A percentile compares a stretch with the other conserved stretches of the same genome.
These are phyloP conservation scores for Drosophila quinaria DNA, from an alignment of 2,888 invertebrate genomes.

Conservation along the genomic window DNA sequence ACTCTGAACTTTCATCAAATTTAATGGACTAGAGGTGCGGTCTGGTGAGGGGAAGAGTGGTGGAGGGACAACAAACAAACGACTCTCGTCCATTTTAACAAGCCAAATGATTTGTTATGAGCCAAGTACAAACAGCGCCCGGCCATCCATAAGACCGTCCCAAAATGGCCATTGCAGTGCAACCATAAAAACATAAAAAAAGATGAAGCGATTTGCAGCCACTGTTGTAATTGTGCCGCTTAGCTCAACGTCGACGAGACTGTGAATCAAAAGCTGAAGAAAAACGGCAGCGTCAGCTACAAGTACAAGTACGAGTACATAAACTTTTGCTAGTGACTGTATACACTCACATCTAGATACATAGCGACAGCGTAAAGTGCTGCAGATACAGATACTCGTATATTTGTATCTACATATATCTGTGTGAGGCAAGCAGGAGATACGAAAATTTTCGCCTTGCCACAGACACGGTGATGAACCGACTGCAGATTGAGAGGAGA, in stretches of 20 bases:
- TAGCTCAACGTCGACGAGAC: slow-evolving; percentile 48
- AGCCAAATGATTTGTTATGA: slow-evolving; percentile 77
- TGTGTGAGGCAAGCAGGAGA: slow-evolving; percentile 28
- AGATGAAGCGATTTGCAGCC: slow-evolving; percentile 82
- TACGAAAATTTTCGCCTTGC: slow-evolving; percentile 70
- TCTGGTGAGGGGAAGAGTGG: background rate
- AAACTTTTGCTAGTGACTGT: slow-evolving; percentile 57
- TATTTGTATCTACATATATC: slow-evolving; percentile 43
- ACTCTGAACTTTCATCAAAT: slow-evolving; percentile 57
- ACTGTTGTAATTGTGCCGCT: slow-evolving; percentile 77
- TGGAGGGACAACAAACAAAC: slow-evolving; percentile 21
- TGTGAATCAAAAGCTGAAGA: slow-evolving; percentile 48
- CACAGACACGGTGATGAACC: slow-evolving; percentile 72
- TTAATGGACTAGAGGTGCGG: slow-evolving; percentile 39
- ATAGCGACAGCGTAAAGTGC: slow-evolving; percentile 38
- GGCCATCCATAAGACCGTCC: slow-evolving; percentile 65
- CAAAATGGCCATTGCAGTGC: slow-evolving; percentile 80
- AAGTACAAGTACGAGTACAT: slow-evolving; percentile 58
- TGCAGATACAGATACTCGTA: slow-evolving; percentile 62
- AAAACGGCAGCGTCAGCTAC: slow-evolving; percentile 54
- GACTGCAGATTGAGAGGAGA: slow-evolving; percentile 23
- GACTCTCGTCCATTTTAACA: slow-evolving; percentile 41
- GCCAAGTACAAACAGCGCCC: slow-evolving; percentile 44
- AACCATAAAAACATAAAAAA: slow-evolving; percentile 75
- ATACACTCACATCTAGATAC: slow-evolving; percentile 29